Percentiles rank a stretch among this genome's conserved stretches.
Evolutionary conservation across 2,113 vertebrate species (phyloP).

Genomic region (Pongo abelii): DNA sequence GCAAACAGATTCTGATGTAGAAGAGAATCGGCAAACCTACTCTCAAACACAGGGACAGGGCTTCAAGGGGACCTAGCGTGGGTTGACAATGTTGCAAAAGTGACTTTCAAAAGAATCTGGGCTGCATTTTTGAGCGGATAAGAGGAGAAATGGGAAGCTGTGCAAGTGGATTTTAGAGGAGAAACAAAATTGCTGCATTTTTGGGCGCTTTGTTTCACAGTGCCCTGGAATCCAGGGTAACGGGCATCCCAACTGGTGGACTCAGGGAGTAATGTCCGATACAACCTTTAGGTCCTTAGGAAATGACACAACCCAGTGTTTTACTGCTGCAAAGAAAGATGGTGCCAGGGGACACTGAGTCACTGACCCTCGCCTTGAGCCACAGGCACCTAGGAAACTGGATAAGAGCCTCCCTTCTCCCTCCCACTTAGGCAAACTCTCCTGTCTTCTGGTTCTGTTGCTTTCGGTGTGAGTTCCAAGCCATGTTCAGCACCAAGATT

Average conservation of each 20-base stretch:
- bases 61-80: fast-evolving
- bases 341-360: fast-evolving
- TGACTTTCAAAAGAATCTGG: background rate
- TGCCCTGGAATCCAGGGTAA: background rate
- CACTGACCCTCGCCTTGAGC: background rate
- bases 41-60: background rate
- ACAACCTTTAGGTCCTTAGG: background rate
- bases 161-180: background rate
- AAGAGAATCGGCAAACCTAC: background rate
- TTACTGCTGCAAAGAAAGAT: background rate
- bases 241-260: fast-evolving
- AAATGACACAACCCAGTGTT: background rate
- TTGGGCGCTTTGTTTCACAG: background rate
- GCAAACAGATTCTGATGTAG: background rate
- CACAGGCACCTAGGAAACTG: background rate
- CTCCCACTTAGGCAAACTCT: background rate
- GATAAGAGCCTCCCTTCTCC: fast-evolving
- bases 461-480: background rate
- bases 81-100: background rate
- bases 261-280: background rate
- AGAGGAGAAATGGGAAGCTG: background rate
- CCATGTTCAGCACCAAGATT: background rate
- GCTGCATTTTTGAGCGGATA: background rate
- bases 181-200: background rate
- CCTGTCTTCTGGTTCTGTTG: background rate